phyloP scores from a whole-genome alignment of 1,140 invertebrate species.

The Platyscapa corneri region DNA sequence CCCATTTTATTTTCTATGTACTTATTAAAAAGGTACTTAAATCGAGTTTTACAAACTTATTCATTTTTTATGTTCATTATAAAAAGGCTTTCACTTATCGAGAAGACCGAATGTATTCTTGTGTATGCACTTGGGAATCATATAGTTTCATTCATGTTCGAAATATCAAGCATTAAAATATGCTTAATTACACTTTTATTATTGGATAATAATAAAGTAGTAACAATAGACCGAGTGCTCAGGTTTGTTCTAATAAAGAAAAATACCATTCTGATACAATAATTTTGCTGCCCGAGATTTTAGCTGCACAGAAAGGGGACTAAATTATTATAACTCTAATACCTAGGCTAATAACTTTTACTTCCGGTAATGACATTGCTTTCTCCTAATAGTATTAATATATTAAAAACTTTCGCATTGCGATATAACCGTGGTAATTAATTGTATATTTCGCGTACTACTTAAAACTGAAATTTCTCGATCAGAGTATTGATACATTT shows the following conservation, averaged over 20 bases:
- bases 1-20: conserved; percentile 26
- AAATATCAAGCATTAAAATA: neutral
- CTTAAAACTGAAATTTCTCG: too few species aligned
- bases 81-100: conserved; percentile 28
- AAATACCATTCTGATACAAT: neutral
- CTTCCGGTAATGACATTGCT: too few species aligned
- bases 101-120: neutral
- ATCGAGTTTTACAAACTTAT: conserved; percentile 37
- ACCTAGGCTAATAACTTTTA: too few species aligned
- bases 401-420: too few species aligned
- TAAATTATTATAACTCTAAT: neutral
- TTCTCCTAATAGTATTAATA: too few species aligned
- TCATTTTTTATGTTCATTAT: conserved; percentile 46
- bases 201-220: neutral
- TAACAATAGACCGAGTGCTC: neutral
- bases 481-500: too few species aligned
- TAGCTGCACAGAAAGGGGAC: neutral
- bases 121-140: neutral
- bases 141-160: neutral
- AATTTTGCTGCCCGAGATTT: too few species aligned
- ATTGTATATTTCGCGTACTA: too few species aligned
- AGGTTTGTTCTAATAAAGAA: neutral
- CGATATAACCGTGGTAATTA: too few species aligned
- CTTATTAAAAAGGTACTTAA: conserved; percentile 21
- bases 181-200: neutral